Evolutionary conservation across 2,797 vertebrate genomes (phyloP), one percentile per base, ranked within the genome.

Genomic region (Gymnodraco acuticeps): DNA sequence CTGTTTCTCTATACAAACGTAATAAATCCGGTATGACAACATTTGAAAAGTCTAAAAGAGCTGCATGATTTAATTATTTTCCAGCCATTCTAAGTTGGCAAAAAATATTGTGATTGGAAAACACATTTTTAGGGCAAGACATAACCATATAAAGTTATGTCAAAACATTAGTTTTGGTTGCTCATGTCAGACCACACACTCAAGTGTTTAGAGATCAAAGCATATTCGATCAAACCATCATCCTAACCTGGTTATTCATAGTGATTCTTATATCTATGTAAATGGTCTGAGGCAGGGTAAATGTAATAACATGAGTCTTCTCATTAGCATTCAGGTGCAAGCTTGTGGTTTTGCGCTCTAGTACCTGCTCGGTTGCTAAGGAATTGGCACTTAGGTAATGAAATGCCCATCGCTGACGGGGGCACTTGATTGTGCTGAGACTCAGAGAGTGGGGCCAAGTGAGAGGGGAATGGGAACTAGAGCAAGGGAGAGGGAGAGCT

Each of bases 311-410:
- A 33, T 16, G 27, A 72, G 23, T 41, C 38, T 47, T 33, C 78
- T 78, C 77, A 92, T 93, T 86, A 81, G 73, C 73, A 87, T 91
- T 87, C 87, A 43, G 84, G 68, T 66, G 68, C 70, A 60, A 58
- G 48, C 72, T 55, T 67, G 43, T 53, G 73, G 64, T 77, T 81
- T 84, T 90, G 85, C 83, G 84, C 83, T 81, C 64, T 51, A 75
- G 71, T 92, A 92, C 89, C 88, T 92, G 89, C 77, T 78, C 16
- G 33, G 78, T 92, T 89, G 89, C 92, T 83, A 86, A 91, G 88
- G 87, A 87, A 89, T 90, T 90, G 84, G 84, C 89, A 93, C 91
- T 94, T 90, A 86, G 80, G 81, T 94, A 94, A 94, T 94, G 91
- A 93, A 90, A 93, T 93, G 87, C 86, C 85, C 86, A 85, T 87